Evolutionary conservation across 2,113 vertebrate genomes (phyloP), one percentile per base, ranked within the genome.

Genomic region (Clarias gariepinus): DNA sequence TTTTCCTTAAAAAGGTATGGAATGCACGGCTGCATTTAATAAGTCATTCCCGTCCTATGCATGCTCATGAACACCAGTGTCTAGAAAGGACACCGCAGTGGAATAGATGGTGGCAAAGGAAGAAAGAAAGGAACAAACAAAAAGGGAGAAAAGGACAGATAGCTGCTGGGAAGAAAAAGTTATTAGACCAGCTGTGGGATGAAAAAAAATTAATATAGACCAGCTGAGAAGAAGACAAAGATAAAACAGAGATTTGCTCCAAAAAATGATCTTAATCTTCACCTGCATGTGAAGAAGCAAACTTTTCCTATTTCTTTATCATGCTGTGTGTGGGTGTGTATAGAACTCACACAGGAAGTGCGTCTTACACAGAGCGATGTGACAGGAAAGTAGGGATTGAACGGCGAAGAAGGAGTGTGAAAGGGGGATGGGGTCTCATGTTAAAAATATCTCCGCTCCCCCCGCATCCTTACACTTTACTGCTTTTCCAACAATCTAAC

Each of bases 1-100:
- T 19, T 55, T 19, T n/a, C 7, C 94, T 94, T 94, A 95, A 95
- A 93, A 95, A 95, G 95, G 94, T 94, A 94, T 95, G 95, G 94
- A 96, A 96, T 95, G 94, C 90, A 91, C 92, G 93, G 90, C 93
- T 92, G 93, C 89, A 90, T 94, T 94, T 94, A 92, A 92, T 93
- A 94, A 94, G 91, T 93, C 91, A 92, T 94, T 94, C 93, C 92
- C 93, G 88, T 90, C 88, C 82, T 91, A 89, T 88, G 91, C 88
- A 87, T 90, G n/a, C 92, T 94, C 92, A 93, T 93, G 92, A 93
- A 91, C 91, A 92, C 85, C 92, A 86, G 6, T 12, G 57, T 83
- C 85, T 13, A 33, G 77, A 66, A 41, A 53, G 57, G 41, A 87
- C 12, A 80, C 63, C n/a, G 36, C 52, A 61, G 71, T 28, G 16